These are phyloP conservation scores for Anabacerthia variegaticeps DNA, from an alignment of 2,797 vertebrate genomes.

Conservation along the genomic window DNA sequence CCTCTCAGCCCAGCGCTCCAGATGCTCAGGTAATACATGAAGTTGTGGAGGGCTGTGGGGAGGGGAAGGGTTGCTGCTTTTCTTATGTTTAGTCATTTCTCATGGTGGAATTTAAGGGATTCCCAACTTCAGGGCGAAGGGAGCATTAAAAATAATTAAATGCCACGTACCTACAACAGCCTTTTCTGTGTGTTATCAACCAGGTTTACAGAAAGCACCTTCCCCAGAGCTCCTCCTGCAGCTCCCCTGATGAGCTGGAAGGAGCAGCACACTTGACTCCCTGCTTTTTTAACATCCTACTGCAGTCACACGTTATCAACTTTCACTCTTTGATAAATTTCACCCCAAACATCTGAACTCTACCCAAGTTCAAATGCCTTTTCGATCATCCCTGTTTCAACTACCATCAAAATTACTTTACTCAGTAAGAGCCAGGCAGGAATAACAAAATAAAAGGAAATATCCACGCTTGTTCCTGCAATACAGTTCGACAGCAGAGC, in stretches of 20 bases:
- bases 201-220: not conserved
- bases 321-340: not conserved
- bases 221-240: not conserved
- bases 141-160: not conserved
- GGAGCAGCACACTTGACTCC: not conserved
- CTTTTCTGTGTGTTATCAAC: not conserved
- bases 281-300: not conserved
- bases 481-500: not conserved
- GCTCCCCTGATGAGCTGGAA: not conserved
- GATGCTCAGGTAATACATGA: not conserved
- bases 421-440: not conserved
- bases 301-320: not conserved
- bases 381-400: not conserved
- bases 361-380: not conserved
- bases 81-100: not conserved
- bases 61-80: not conserved
- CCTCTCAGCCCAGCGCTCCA: conserved; percentile 46
- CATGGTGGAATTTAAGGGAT: not conserved
- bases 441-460: not conserved
- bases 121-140: not conserved
- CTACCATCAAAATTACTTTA: not conserved
- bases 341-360: not conserved
- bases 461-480: not conserved
- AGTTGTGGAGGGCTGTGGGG: not conserved
- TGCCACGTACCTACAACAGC: rapidly evolving